Evolutionary conservation across 2,113 vertebrate genomes (phyloP).

Genomic region (Calidris pugnax): DNA sequence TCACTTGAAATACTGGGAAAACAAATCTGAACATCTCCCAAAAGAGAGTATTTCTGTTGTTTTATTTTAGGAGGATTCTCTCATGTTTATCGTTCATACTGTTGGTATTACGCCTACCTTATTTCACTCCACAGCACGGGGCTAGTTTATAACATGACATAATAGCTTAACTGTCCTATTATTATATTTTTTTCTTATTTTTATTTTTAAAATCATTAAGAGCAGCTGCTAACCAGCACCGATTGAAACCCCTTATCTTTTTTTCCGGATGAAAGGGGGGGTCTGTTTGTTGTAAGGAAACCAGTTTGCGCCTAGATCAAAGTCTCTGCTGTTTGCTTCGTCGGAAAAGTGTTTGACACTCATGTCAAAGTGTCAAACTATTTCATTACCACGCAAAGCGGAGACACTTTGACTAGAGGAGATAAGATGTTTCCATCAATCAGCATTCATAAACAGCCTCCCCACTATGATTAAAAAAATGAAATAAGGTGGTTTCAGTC

Average conservation of each 20-base stretch:
- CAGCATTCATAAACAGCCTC: slow-evolving; percentile 34
- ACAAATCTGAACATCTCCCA: neutral
- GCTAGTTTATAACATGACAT: neutral
- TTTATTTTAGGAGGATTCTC: slow-evolving; percentile 7
- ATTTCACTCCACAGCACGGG: neutral
- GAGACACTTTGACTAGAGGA: slow-evolving; percentile 48
- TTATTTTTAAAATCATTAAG: neutral
- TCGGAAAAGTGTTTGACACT: neutral
- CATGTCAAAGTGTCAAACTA: slow-evolving; percentile 58
- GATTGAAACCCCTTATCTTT: neutral
- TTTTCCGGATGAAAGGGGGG: slow-evolving; percentile 1
- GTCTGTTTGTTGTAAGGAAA: slow-evolving; percentile 29
- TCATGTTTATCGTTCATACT: neutral
- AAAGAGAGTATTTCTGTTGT: neutral
- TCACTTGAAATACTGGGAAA: neutral
- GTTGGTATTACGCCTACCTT: neutral
- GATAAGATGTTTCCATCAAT: slow-evolving; percentile 55
- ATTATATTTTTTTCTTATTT: neutral
- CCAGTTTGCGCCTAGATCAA: slow-evolving; percentile 55
- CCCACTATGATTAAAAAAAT: slow-evolving; percentile 16
- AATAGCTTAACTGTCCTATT: neutral
- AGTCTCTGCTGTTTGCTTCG: neutral
- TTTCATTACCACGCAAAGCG: slow-evolving; percentile 30
- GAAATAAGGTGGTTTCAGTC: neutral
- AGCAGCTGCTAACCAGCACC: neutral